These are phyloP conservation scores for Andrena hattorfiana DNA, from an alignment of 2,888 invertebrate species.

Conservation along the genomic window DNA sequence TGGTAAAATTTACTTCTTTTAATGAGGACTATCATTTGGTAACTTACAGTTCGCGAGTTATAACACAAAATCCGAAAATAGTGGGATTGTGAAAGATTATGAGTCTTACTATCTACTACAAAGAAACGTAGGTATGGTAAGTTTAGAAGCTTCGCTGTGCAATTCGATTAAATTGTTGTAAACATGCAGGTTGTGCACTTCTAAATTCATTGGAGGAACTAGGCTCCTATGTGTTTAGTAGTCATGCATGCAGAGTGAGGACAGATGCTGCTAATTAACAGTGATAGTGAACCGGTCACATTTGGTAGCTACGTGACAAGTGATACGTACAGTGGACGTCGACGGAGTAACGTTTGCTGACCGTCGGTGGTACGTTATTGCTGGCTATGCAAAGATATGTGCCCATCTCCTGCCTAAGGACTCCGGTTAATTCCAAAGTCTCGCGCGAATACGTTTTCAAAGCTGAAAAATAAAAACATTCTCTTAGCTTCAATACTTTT, in stretches of 20 bases:
- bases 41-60: too few species aligned
- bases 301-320: slow-evolving; percentile 7
- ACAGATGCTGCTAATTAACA: slow-evolving; percentile 49
- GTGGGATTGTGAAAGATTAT: too few species aligned
- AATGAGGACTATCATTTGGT: too few species aligned
- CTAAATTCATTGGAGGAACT: neutral
- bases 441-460: slow-evolving; percentile 90
- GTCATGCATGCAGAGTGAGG: slow-evolving; percentile 7
- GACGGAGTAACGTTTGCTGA: slow-evolving; percentile 93
- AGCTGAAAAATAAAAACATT: slow-evolving; percentile 50
- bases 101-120: too few species aligned
- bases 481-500: too few species aligned
- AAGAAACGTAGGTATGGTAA: too few species aligned
- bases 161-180: neutral
- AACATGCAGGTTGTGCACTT: neutral
- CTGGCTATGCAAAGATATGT: slow-evolving; percentile 94
- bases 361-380: slow-evolving; percentile 93
- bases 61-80: too few species aligned
- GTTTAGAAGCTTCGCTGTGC: neutral
- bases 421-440: slow-evolving; percentile 89
- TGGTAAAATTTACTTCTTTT: too few species aligned
- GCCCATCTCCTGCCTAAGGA: slow-evolving; percentile 94
- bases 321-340: slow-evolving; percentile 88
- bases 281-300: slow-evolving; percentile 10
- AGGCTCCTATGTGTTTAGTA: neutral